Evolutionary conservation across 2,113 vertebrate species (phyloP), one percentile per base, ranked within the genome.

Genomic region (Bubo blakistoni): DNA sequence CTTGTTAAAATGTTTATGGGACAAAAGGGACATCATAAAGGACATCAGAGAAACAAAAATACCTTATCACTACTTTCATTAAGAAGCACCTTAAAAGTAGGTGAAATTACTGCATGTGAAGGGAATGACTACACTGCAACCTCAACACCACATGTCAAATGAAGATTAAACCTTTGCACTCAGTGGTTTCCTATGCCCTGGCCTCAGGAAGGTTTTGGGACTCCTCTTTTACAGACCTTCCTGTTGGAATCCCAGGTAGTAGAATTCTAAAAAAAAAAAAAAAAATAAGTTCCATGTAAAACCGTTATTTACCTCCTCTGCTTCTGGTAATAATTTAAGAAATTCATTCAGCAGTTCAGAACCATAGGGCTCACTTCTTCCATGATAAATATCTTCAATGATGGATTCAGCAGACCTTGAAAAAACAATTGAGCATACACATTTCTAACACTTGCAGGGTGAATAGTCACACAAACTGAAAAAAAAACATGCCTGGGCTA

Each of bases 281-380:
- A 83, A 65, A 92, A 77, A 4, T 13, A 95, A 88, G 25, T 49
- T 70, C 54, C 26, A 88, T 7, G 19, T 70, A 63, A 88, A 91
- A 76, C 40, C 52, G 72, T 62, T 51, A 83, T 96, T 98, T 92
- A 99, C 99, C 99, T 99, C 99, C 94, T 99, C 99, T 58, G 98
- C 92, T 81, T 99, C 99, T 44, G 99, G 99, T 90, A 99, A 98
- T 92, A 99, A 98, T 96, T 99, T 99, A 90, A 99, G 98, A 95
- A 99, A 98, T 95, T 99, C 99, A 97, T 98, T 98, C 86, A 99
- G 97, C 11, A 98, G 98, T 96, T 99, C 99, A 27, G 99, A 98
- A 81, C 98, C 98, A 58, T 99, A 99, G 77, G 97, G 96, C 90
- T 99, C 98, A 91, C 98, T 98, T 93, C 98, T 99, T 95, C 99